Evolutionary conservation across 2,113 vertebrate species (phyloP).

Genomic region (Myotis davidii): DNA sequence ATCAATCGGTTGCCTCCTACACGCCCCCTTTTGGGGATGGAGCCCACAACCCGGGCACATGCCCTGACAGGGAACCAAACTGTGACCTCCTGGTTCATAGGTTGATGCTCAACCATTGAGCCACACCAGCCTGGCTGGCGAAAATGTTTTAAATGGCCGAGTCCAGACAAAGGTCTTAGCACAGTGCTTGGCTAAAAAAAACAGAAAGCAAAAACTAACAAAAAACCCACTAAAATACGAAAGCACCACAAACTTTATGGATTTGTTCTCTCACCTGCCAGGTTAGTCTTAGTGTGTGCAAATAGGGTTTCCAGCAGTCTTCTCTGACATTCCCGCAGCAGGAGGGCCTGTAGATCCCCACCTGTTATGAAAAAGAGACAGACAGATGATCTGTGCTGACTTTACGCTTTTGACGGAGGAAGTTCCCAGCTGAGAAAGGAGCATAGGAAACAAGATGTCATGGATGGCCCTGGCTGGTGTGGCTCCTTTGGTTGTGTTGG

Average conservation of each 20-base stretch:
- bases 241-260: not conserved
- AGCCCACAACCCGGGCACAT: not conserved
- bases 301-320: not conserved
- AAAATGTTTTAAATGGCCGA: not conserved
- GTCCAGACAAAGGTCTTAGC: slow-evolving; percentile 8
- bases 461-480: too few relatives aligned
- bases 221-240: accelerated
- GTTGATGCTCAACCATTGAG: not conserved
- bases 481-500: too few relatives aligned
- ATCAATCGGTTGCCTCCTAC: not conserved
- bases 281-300: not conserved
- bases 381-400: not conserved
- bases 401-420: not conserved
- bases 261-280: not conserved
- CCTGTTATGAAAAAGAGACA: not conserved
- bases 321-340: not conserved
- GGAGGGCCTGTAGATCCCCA: not conserved
- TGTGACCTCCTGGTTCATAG: too few relatives aligned
- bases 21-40: not conserved
- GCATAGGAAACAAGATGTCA: too few relatives aligned
- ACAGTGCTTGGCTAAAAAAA: not conserved
- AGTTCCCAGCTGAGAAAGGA: not conserved
- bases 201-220: too few relatives aligned
- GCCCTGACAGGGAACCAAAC: too few relatives aligned
- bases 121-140: not conserved